A percentile compares a stretch with the other conserved stretches of the same genome.
These are phyloP conservation scores for Trypoxylus dichotomus DNA, from an alignment of 1,140 invertebrate species.

Conservation along the genomic window DNA sequence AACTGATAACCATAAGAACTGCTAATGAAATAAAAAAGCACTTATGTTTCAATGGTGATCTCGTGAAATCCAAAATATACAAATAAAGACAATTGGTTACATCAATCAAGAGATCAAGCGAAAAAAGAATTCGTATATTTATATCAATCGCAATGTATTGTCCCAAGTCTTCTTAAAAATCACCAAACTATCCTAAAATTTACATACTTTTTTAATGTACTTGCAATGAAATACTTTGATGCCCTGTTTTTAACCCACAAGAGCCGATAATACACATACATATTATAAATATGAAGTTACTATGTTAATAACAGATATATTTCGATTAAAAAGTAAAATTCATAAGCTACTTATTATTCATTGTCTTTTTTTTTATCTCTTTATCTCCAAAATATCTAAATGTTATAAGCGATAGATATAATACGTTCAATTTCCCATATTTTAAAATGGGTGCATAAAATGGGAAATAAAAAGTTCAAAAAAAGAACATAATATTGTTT, in stretches of 20 bases:
- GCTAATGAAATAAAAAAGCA: neutral
- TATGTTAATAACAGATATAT: conserved; percentile 42
- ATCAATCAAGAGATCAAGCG: neutral
- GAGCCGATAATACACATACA: conserved; percentile 46
- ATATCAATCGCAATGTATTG: conserved; percentile 35
- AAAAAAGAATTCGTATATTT: neutral
- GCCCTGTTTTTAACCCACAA: conserved; percentile 48
- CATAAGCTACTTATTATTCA: conserved; percentile 8
- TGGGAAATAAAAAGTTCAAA: conserved; percentile 23
- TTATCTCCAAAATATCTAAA: conserved; percentile 44
- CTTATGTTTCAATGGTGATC: neutral
- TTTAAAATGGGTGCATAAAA: conserved; percentile 1
- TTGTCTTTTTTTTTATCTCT: neutral
- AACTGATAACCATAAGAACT: neutral
- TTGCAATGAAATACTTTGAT: conserved; percentile 41
- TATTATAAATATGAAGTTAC: conserved; percentile 41
- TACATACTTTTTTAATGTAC: conserved; percentile 33
- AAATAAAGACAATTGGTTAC: neutral
- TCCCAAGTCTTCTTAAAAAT: conserved; percentile 45
- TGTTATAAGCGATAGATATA: conserved; percentile 44
- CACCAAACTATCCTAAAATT: conserved; percentile 38
- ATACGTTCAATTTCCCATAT: conserved; percentile 22
- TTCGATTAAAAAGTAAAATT: conserved; percentile 30
- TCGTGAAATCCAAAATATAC: conserved; percentile 4
- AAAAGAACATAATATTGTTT: neutral